Evolutionary conservation across 1,140 invertebrate genomes (phyloP).

Genomic region (Planococcus citri): DNA sequence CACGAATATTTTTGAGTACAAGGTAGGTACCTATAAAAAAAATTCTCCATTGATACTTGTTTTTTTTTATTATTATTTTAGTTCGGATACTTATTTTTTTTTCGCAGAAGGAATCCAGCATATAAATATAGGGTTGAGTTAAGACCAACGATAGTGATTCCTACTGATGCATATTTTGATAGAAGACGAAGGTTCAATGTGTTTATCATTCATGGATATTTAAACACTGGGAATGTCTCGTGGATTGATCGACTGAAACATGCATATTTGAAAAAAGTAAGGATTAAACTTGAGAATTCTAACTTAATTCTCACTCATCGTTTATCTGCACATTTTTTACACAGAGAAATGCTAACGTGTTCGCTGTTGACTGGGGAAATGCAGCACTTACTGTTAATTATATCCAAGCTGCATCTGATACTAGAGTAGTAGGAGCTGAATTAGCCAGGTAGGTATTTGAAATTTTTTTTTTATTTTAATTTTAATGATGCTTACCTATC

Average conservation of each 20-base stretch:
- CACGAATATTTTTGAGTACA: neutral
- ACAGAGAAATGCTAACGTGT: conserved; percentile 33
- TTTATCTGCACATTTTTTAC: conserved; percentile 22
- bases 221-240: neutral
- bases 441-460: conserved; percentile 20
- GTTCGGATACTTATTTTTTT: neutral
- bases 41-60: no score
- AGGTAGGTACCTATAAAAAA: neutral
- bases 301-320: neutral
- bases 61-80: no score
- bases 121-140: neutral
- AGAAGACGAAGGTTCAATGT: neutral
- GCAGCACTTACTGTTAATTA: conserved; percentile 31
- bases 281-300: neutral
- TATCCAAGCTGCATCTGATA: conserved; percentile 33
- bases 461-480: no score
- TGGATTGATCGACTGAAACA: neutral
- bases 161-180: neutral
- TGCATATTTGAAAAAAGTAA: neutral
- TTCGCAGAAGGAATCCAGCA: neutral
- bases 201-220: neutral
- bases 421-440: conserved; percentile 33
- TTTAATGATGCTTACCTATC: no score
- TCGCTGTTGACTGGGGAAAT: conserved; percentile 33
- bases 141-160: neutral